Evolutionary conservation across 2,113 vertebrate genomes (phyloP).

Genomic region (Cricetomys ansorgei): DNA sequence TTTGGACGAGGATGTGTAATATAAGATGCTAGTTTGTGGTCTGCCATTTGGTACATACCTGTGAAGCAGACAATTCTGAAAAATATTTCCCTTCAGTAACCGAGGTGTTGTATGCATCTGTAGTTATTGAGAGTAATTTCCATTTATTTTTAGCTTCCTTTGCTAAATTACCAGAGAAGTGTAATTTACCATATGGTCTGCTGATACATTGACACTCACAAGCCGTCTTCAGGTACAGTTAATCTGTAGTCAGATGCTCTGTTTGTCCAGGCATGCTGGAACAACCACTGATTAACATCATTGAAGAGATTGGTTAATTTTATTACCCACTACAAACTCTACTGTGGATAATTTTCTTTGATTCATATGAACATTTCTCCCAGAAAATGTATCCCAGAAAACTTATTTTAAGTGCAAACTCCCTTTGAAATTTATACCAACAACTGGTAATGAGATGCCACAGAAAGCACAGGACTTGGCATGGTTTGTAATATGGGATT

Average conservation of each 20-base stretch:
- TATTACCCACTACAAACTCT: conserved; percentile 77
- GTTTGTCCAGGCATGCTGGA: conserved; percentile 71
- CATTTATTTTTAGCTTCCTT: conserved; percentile 66
- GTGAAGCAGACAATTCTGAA: conserved; percentile 29
- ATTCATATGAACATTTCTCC: conserved; percentile 59
- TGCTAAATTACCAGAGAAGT: conserved; percentile 42
- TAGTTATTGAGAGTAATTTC: conserved; percentile 56
- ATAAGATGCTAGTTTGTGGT: conserved; percentile 16
- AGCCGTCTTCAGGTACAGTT: conserved; percentile 44
- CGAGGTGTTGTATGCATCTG: not conserved
- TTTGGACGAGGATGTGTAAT: conserved; percentile 1
- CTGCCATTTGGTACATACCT: conserved; percentile 20
- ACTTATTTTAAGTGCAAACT: conserved; percentile 47
- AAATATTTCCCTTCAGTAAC: conserved; percentile 35
- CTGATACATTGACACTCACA: conserved; percentile 30
- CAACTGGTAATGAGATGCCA: not conserved
- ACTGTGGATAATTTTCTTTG: conserved; percentile 70
- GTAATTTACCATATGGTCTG: conserved; percentile 66
- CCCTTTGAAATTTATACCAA: not conserved
- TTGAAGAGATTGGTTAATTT: conserved; percentile 74
- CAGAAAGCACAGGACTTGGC: not conserved
- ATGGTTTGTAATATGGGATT: not conserved
- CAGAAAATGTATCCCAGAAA: conserved; percentile 3
- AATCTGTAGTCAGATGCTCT: conserved; percentile 61
- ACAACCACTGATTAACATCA: conserved; percentile 66